phyloP scores from a whole-genome alignment of 2,888 invertebrate species.

The Odontothrips loti region DNA sequence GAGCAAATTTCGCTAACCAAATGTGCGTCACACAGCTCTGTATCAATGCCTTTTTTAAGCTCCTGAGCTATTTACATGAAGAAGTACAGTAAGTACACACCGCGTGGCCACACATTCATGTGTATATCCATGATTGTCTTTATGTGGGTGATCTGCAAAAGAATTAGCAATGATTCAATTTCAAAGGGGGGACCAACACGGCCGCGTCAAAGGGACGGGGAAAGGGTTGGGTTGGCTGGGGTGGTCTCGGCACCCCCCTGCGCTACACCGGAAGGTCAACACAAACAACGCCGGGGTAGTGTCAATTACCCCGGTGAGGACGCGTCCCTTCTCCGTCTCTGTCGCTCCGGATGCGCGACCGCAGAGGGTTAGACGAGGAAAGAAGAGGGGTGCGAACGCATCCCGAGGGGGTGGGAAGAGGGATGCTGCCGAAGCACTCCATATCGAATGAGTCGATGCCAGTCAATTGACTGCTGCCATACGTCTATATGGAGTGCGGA shows the following conservation, averaged over 20 bases:
- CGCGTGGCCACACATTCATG: no score
- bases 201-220: no score
- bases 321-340: not conserved
- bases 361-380: not conserved
- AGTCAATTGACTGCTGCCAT: not conserved
- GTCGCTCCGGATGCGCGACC: not conserved
- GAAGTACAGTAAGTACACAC: no score
- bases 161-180: no score
- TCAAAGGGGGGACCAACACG: no score
- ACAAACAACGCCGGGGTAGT: conserved; percentile 11
- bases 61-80: no score
- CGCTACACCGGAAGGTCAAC: conserved; percentile 15
- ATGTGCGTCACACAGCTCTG: no score
- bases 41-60: no score
- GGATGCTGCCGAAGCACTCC: not conserved
- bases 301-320: not conserved
- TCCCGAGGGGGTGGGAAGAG: not conserved
- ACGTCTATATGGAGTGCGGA: not conserved
- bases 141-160: no score
- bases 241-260: not conserved
- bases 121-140: no score
- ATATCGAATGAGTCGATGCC: not conserved
- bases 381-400: not conserved
- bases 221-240: not conserved
- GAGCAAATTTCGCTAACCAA: no score